Percentiles rank a stretch among this genome's conserved stretches.
Conservation (phyloP, 2,888 invertebrate species). For the Bursaphelenchus okinawaensis region DNA sequence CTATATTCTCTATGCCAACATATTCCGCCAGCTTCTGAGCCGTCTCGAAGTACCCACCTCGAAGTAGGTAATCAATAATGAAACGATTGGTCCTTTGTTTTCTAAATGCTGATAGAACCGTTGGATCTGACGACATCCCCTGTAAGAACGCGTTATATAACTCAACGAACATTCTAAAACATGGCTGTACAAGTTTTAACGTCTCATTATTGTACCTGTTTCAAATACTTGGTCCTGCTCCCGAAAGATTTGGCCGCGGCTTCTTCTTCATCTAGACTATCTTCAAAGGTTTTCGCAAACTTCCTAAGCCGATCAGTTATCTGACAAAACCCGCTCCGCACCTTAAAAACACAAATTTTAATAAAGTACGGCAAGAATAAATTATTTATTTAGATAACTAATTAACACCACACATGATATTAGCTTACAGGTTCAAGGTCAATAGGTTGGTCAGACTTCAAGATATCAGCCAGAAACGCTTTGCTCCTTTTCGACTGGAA, state of each 20-base stretch:
- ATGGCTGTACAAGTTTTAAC: constrained; percentile 3
- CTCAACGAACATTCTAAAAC: neutral
- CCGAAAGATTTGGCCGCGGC: constrained; percentile 80
- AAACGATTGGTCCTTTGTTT: constrained; percentile 83
- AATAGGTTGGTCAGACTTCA: constrained; percentile 57
- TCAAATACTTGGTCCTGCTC: constrained; percentile 76
- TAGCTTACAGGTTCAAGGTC: constrained; percentile 3
- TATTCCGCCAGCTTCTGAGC: constrained; percentile 80
- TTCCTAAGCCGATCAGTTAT: constrained; percentile 15
- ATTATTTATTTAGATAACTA: constrained; percentile 11
- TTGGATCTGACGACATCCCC: constrained; percentile 1
- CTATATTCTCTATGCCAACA: constrained; percentile 61
- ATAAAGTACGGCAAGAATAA: constrained; percentile 1
- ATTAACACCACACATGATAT: constrained; percentile 13
- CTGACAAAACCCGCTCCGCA: constrained; percentile 22
- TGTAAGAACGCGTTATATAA: neutral
- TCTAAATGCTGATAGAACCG: constrained; percentile 72
- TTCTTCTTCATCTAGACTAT: constrained; percentile 17
- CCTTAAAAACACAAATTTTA: constrained; percentile 15
- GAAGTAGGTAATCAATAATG: constrained; percentile 89
- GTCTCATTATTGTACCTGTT: constrained; percentile 22
- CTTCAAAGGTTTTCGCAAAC: constrained; percentile 66
- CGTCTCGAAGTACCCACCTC: constrained; percentile 80
- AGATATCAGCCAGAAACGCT: constrained; percentile 72
- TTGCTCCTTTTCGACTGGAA: neutral